Percentiles rank a stretch among this genome's conserved stretches.
These are phyloP conservation scores for Argyrosomus regius DNA, from an alignment of 2,797 vertebrate species.

Conservation along the genomic window DNA sequence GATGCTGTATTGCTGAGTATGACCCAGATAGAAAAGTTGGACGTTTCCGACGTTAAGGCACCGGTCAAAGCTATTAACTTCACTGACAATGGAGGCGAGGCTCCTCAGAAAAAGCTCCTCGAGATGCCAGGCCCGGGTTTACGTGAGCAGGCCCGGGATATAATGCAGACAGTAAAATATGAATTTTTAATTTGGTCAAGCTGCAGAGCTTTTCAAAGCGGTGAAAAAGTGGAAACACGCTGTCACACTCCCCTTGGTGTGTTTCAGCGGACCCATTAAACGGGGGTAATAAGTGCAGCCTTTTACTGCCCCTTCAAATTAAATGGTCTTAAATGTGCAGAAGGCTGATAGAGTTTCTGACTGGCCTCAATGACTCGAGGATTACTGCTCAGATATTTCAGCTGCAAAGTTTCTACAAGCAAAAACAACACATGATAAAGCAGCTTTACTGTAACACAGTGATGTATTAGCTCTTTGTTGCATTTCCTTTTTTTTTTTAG, in stretches of 20 bases:
- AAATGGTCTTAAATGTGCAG: conserved; percentile 47
- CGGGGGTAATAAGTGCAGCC: conserved; percentile 19
- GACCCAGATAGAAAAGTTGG: conserved; percentile 55
- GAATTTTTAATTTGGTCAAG: conserved; percentile 45
- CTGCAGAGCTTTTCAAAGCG: conserved; percentile 20
- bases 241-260: conserved; percentile 5
- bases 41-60: conserved; percentile 43
- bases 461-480: conserved; percentile 23
- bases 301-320: conserved; percentile 28
- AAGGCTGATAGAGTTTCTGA: conserved; percentile 55
- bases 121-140: neutral
- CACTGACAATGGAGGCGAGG: conserved; percentile 54
- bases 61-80: conserved; percentile 71
- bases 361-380: conserved; percentile 19
- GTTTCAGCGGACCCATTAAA: conserved; percentile 36
- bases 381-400: conserved; percentile 37
- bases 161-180: conserved; percentile 35
- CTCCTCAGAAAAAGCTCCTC: conserved; percentile 30
- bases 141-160: conserved; percentile 10
- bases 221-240: conserved; percentile 24
- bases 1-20: conserved; percentile 35
- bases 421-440: conserved; percentile 11
- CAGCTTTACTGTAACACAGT: conserved; percentile 10
- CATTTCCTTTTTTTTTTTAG: conserved; percentile 4
- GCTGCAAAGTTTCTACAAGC: conserved; percentile 1